These are phyloP conservation scores for Chironomus tepperi DNA, from an alignment of 1,140 invertebrate species.

Conservation along the genomic window DNA sequence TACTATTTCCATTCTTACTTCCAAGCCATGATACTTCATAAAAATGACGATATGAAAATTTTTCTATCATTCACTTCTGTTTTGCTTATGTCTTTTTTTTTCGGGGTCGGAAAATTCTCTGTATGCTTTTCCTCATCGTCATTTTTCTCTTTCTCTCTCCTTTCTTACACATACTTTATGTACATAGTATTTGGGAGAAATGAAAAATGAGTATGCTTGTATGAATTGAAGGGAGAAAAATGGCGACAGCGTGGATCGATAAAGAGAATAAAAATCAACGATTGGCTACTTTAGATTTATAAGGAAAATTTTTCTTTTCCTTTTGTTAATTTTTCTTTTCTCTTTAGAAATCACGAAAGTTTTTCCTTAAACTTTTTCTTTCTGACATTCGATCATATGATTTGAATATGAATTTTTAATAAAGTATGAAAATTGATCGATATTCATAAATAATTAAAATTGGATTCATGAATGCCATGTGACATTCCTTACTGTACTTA, in stretches of 20 bases:
- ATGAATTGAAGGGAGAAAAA: neutral
- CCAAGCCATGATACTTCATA: neutral
- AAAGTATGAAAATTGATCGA: constrained; percentile 1
- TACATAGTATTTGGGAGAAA: neutral
- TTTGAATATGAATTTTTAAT: constrained; percentile 16
- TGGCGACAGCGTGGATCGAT: constrained; percentile 21
- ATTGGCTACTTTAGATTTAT: constrained; percentile 13
- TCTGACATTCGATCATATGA: neutral
- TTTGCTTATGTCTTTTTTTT: neutral
- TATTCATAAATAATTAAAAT: constrained; percentile 20
- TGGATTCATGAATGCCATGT: neutral
- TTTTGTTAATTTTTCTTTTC: neutral
- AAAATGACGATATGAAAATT: neutral
- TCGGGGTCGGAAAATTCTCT: constrained; percentile 14
- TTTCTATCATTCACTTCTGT: constrained; percentile 2
- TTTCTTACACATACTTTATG: neutral
- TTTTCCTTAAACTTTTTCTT: neutral
- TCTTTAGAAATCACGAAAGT: neutral
- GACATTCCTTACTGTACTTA: neutral
- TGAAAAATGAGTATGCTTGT: neutral
- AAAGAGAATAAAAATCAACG: constrained; percentile 7
- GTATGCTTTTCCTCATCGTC: neutral
- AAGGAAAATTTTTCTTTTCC: neutral
- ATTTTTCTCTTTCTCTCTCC: constrained; percentile 1
- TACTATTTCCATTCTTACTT: neutral